These are phyloP conservation scores for Nothoprocta perdicaria DNA, from an alignment of 2,113 vertebrate genomes.

Conservation along the genomic window DNA sequence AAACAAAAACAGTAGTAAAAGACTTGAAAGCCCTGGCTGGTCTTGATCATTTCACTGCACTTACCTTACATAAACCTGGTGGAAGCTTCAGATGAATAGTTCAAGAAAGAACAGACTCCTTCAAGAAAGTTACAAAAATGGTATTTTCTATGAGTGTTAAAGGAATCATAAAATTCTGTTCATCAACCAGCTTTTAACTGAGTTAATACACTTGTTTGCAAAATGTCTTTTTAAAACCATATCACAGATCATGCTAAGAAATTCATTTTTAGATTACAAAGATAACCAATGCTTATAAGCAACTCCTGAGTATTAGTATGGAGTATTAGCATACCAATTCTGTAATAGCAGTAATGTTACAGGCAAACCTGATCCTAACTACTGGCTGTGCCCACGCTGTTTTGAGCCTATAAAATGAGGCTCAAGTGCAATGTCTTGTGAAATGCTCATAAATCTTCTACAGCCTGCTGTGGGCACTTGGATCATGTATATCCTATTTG, in stretches of 20 bases:
- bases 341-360: neutral
- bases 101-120: neutral
- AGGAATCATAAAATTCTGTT: neutral
- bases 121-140: neutral
- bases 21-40: neutral
- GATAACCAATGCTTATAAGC: neutral
- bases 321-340: neutral
- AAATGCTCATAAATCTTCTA: neutral
- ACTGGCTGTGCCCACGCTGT: neutral
- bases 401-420: neutral
- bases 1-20: neutral
- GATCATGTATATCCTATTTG: neutral
- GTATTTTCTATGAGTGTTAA: neutral
- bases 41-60: neutral
- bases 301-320: neutral
- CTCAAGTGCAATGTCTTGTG: neutral
- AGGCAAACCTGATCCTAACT: neutral
- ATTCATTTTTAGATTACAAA: neutral
- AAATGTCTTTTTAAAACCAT: neutral
- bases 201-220: neutral
- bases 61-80: neutral
- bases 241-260: neutral
- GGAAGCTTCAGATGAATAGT: neutral
- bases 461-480: rapidly evolving
- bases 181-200: neutral